phyloP scores from a whole-genome alignment of 2,888 invertebrate species.

The Hydrotaea cyrtoneurina region DNA sequence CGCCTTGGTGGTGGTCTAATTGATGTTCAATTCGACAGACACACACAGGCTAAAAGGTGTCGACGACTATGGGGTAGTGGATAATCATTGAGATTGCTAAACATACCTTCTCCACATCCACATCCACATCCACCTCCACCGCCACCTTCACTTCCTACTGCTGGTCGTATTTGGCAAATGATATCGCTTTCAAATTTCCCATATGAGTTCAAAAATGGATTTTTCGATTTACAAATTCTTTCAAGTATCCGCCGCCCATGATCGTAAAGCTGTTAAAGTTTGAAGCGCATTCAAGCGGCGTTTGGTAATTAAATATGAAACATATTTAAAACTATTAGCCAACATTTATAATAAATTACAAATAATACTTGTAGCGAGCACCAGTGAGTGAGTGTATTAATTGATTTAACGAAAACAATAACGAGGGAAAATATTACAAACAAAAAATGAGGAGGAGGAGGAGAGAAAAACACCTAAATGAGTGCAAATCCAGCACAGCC shows the following conservation, averaged over 20 bases:
- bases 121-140: too few species aligned
- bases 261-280: not conserved
- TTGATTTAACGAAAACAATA: conserved; percentile 65
- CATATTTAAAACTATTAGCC: conserved; percentile 43
- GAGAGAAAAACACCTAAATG: not conserved
- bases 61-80: not conserved
- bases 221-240: conserved; percentile 40
- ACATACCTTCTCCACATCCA: too few species aligned
- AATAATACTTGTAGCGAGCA: conserved; percentile 39
- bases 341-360: conserved; percentile 60
- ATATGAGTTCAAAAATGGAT: not conserved
- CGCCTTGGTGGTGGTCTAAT: not conserved
- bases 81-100: too few species aligned
- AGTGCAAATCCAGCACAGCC: conserved; percentile 21
- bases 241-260: conserved; percentile 57
- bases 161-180: not conserved
- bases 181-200: conserved; percentile 18
- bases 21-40: not conserved
- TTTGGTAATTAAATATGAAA: conserved; percentile 60
- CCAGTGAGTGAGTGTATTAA: conserved; percentile 45
- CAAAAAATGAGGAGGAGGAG: not conserved
- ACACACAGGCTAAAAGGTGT: conserved; percentile 6
- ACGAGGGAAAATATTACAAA: conserved; percentile 33
- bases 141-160: too few species aligned
- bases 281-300: conserved; percentile 49